Conservation (phyloP, 2,797 vertebrate species). For the Bufotes viridis region DNA sequence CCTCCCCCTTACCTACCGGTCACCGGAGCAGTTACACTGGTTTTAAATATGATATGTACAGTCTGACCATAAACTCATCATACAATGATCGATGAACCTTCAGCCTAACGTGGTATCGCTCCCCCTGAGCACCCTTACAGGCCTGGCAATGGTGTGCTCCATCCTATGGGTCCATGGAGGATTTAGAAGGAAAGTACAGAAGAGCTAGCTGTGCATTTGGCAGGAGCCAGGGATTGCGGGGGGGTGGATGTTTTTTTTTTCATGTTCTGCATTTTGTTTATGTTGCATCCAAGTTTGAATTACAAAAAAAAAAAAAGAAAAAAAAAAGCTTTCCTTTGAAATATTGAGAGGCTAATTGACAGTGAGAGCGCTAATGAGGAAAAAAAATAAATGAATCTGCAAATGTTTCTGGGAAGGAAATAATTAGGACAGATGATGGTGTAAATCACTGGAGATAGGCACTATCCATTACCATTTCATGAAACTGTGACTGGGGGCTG, state of each 20-base stretch:
- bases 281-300: constrained; percentile 60
- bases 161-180: neutral
- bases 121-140: neutral
- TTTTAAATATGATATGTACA: too few relatives aligned
- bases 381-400: constrained; percentile 63
- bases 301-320: constrained; percentile 50
- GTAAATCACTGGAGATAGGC: constrained; percentile 62
- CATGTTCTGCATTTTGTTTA: constrained; percentile 59
- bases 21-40: too few relatives aligned
- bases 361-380: constrained; percentile 62
- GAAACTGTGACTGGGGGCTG: constrained; percentile 62
- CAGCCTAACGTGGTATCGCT: neutral
- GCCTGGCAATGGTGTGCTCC: neutral
- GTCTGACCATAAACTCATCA: too few relatives aligned
- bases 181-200: neutral
- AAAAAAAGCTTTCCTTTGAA: constrained; percentile 55
- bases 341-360: constrained; percentile 62
- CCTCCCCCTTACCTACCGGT: too few relatives aligned
- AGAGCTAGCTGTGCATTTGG: constrained; percentile 34
- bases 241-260: neutral
- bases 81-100: neutral
- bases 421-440: constrained; percentile 64
- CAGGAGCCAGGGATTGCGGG: constrained; percentile 16
- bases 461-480: constrained; percentile 63
- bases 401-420: constrained; percentile 63